Base-by-base conservation (phyloP, 2,113 vertebrate genomes). In the Psophia crepitans region DNA sequence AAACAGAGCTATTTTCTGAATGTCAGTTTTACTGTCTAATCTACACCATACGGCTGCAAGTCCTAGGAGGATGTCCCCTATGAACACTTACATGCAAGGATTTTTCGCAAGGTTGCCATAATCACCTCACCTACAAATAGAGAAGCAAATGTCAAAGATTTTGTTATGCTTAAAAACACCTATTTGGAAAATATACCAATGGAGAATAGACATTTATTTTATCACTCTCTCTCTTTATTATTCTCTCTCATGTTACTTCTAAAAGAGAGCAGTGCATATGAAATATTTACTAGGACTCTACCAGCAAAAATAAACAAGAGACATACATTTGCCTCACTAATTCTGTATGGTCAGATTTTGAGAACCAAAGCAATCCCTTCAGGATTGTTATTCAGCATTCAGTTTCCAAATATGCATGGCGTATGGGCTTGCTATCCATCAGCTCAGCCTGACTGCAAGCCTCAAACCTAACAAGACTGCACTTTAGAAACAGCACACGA, bases 381-480 rank as follows among this genome's bases (percentile, higher is more conserved):
- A 81, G 49, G 39, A 44, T 65, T 86, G 80, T 76, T 95, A 84
- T 73, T 94, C 71, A 91, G 79, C 60, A 28, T 77, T 95, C 75
- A 76, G 51, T 81, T 96, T 96, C 93, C 84, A 96, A 94, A 96
- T 44, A 64, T 54, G 33, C 56, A 39, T 3, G 9, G 77, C 75
- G 70, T 95, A 80, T 70, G 84, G 81, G 28, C n/a, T 82, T 58
- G 60, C 85, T 53, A 54, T 97, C 85, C 78, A 78, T 77, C 69
- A 83, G 32, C 37, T 78, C 83, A 86, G 41, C 26, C 78, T 83
- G 82, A 33, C 64, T 63, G 48, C 28, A 22, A 89, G 57, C n/a
- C 66, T 66, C 80, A 80, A 69, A 58, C 44, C 64, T 79, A 79
- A 78, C 32, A 74, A 88, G 83, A 43, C 41, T 30, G 27, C 49